phyloP scores from a whole-genome alignment of 2,888 invertebrate genomes.

The Melipona bicolor region DNA sequence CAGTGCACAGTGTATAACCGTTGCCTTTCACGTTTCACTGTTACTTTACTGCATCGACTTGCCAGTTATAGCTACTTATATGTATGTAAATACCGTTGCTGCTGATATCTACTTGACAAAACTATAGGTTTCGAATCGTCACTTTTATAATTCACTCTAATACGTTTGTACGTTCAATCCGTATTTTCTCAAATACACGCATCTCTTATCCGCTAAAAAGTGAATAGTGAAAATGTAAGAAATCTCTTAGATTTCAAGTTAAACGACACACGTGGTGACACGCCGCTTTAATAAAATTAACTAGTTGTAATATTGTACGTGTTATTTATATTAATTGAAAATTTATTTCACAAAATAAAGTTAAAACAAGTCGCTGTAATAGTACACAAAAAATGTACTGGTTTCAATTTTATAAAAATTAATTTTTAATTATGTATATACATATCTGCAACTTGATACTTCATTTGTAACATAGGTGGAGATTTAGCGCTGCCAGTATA shows the following conservation, averaged over 20 bases:
- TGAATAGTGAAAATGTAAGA: no score
- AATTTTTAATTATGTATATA: neutral
- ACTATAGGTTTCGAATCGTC: conserved; percentile 10
- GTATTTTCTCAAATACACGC: neutral
- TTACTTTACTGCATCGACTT: conserved; percentile 34
- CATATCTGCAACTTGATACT: neutral
- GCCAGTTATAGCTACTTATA: neutral
- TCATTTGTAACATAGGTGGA: conserved; percentile 77
- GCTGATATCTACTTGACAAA: conserved; percentile 40
- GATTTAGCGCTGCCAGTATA: conserved; percentile 83
- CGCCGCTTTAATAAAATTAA: neutral
- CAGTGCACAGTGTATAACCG: conserved; percentile 48
- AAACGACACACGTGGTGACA: no score
- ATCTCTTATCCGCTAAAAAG: no score
- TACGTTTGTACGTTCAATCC: neutral
- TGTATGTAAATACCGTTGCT: conserved; percentile 11
- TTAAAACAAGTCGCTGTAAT: no score
- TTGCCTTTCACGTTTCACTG: conserved; percentile 71
- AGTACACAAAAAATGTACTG: neutral
- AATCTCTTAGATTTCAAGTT: neutral
- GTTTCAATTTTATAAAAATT: neutral
- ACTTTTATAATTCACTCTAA: neutral
- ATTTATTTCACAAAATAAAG: neutral
- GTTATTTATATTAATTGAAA: neutral
- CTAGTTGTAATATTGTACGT: neutral